These are phyloP conservation scores for Philypnodon macrostomus DNA, from an alignment of 2,797 vertebrate species.

Conservation along the genomic window DNA sequence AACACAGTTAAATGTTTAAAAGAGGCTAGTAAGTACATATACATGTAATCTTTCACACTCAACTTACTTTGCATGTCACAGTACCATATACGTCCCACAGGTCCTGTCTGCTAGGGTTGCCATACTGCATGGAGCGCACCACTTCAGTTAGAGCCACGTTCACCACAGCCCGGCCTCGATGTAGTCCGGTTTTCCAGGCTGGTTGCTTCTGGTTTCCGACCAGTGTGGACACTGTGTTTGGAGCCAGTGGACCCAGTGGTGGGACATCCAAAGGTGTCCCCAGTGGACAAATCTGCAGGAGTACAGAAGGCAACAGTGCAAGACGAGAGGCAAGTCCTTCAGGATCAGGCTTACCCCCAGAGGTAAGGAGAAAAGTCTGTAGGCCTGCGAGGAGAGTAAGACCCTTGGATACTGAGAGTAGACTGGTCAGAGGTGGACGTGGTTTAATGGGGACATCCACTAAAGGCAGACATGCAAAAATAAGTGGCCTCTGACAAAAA, in stretches of 20 bases:
- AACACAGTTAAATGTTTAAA: conserved; percentile 4
- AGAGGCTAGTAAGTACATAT: no score
- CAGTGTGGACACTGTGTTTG: conserved; percentile 38
- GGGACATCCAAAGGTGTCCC: conserved; percentile 85
- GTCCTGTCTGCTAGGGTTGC: conserved; percentile 82
- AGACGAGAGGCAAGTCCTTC: conserved; percentile 78
- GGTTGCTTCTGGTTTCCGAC: conserved; percentile 82
- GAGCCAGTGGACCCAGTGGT: conserved; percentile 41
- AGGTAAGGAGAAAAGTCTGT: conserved; percentile 80
- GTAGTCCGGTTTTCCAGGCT: conserved; percentile 84
- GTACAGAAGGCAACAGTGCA: conserved; percentile 75
- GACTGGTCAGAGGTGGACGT: conserved; percentile 78
- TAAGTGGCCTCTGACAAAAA: conserved; percentile 78
- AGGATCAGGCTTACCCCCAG: conserved; percentile 75
- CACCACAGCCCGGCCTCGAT: conserved; percentile 86
- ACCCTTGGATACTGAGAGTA: conserved; percentile 86
- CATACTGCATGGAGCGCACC: conserved; percentile 91
- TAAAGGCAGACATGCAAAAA: conserved; percentile 84
- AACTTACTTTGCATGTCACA: conserved; percentile 90
- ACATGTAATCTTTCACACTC: neutral
- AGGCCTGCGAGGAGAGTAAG: conserved; percentile 84
- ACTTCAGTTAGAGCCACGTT: conserved; percentile 85
- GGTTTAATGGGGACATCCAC: conserved; percentile 83
- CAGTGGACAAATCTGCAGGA: conserved; percentile 87
- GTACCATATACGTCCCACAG: conserved; percentile 90